Base-by-base conservation (phyloP, 2,888 invertebrate genomes). In the Idaea dimidiata region DNA sequence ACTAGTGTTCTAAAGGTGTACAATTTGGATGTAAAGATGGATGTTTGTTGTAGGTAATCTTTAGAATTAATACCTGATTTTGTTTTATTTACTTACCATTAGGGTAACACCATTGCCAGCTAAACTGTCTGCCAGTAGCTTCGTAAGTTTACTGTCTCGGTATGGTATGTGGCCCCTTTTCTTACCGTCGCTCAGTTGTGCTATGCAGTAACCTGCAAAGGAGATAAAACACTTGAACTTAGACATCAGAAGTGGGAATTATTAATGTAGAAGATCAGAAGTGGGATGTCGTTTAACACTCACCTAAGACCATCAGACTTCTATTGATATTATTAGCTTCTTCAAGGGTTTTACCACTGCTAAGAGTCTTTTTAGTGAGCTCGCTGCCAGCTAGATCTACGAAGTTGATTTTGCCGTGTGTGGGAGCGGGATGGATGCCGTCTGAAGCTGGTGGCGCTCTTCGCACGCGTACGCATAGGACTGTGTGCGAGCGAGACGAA, bases 251-350 rank as follows among this genome's bases (percentile, higher is more conserved):
- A 16, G 6, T 60, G 18, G 16, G 16, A 6, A 8, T 43, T 10
- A 14, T 0, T 43, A 1, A 43, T 10, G 14, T 43, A 43, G 43
- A 8, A 43, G 43, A 43, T 43, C 43, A 43, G 6, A 0, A 43
- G 43, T 43, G 43, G 43, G 43, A 43, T 43, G 10, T 43, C 43
- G 43, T 43, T 14, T 10, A 4, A 10, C 16, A 67, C 91, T 93
- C 79, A 96, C 97, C 98, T 73, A 99, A 89, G 6, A 98, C 98
- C 96, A 99, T 97, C 0, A 99, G 93, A 80, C 98, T 98, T 83
- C 98, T 97, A 83, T 99, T 99, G 71, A 99, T 99, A 85, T 98
- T 99, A 81, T 99, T 99, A 0, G 98, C 98, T 82, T 99, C 99
- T 79, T 97, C 97, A 69, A 98, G 86, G 0, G 97, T 97, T 86